Percentiles rank a stretch among this genome's conserved stretches.
These are phyloP conservation scores for Sparidentex hasta DNA, from an alignment of 2,797 vertebrate species.

Conservation along the genomic window DNA sequence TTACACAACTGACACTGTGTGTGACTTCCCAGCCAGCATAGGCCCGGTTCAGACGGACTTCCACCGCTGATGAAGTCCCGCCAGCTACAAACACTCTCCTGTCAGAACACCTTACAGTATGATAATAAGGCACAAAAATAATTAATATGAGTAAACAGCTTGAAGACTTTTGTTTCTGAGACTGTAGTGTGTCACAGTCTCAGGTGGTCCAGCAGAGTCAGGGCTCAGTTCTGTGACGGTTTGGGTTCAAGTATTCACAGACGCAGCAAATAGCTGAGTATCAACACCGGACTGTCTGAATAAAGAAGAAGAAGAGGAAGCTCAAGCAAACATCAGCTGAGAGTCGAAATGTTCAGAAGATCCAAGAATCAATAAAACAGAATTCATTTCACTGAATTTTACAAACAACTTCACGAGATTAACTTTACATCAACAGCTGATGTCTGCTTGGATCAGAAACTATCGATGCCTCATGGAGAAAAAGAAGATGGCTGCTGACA, in stretches of 20 bases:
- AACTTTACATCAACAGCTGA: neutral
- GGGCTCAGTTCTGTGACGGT: neutral
- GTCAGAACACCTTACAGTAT: neutral
- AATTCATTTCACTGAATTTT: neutral
- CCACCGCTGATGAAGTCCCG: neutral
- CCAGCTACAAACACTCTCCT: neutral
- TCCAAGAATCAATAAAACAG: neutral
- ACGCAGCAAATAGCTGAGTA: neutral
- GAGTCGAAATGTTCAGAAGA: neutral
- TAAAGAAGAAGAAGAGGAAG: neutral
- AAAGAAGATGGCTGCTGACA: neutral
- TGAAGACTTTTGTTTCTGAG: too few species aligned
- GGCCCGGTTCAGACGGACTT: too few species aligned
- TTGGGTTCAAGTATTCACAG: neutral
- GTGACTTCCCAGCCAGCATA: neutral
- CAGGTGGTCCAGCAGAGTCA: neutral
- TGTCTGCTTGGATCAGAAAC: neutral
- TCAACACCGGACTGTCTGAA: neutral
- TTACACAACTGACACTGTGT: neutral
- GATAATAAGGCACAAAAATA: constrained; percentile 19
- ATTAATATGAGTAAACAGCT: neutral
- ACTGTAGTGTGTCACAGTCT: neutral
- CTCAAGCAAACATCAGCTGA: neutral
- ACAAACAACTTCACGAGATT: neutral
- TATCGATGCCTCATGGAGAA: too few species aligned